phyloP scores from a whole-genome alignment of 2,888 invertebrate genomes.

The Acutogordius australiensis region DNA sequence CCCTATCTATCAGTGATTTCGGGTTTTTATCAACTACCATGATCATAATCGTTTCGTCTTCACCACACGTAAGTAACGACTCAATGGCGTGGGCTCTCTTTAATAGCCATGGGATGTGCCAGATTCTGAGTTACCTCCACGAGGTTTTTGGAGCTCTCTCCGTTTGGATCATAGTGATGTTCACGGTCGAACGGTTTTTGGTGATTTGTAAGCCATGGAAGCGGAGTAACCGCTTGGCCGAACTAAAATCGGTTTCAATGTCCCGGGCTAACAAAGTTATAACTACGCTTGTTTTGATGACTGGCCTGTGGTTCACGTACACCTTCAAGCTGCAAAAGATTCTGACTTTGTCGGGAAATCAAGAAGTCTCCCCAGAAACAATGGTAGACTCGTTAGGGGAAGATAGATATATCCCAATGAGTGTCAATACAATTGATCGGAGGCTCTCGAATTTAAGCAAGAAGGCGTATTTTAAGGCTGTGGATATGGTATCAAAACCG shows the following conservation, averaged over 20 bases:
- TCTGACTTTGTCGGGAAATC: neutral
- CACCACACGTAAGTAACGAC: neutral
- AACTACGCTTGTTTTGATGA: neutral
- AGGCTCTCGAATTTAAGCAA: neutral
- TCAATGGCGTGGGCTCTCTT: neutral
- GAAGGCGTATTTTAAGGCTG: neutral
- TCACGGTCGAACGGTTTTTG: conserved; percentile 2
- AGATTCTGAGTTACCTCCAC: neutral
- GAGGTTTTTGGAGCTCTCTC: conserved; percentile 5
- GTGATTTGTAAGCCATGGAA: neutral
- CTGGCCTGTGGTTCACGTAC: neutral
- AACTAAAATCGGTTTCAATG: neutral
- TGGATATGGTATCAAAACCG: neutral
- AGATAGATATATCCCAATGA: neutral
- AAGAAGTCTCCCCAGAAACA: neutral
- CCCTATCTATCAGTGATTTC: conserved; percentile 5
- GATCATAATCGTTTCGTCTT: neutral
- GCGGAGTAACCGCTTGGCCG: neutral
- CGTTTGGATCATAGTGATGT: conserved; percentile 6
- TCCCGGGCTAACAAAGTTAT: conserved; percentile 1
- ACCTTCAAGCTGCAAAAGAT: neutral
- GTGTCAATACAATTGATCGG: neutral
- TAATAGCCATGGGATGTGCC: neutral
- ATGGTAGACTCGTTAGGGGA: neutral
- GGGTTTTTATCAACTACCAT: conserved; percentile 1